Evolutionary conservation across 2,888 invertebrate genomes (phyloP).

Genomic region (Eueremaeus valkanovi): DNA sequence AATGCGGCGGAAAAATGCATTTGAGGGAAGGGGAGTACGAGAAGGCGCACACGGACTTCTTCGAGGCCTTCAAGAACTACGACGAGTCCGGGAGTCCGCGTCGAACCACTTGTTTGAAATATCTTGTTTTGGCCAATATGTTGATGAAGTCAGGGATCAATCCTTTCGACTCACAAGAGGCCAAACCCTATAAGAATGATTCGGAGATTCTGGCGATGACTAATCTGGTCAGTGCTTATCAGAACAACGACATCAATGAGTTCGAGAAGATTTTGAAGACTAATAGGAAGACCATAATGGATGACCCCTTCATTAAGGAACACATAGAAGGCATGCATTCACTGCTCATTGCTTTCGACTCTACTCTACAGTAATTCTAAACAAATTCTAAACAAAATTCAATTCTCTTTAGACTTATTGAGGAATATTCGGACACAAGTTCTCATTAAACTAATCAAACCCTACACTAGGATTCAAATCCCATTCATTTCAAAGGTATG

Average conservation of each 20-base stretch:
- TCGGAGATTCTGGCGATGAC: conserved; percentile 99
- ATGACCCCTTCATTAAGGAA: conserved; percentile 96
- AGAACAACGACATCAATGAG: conserved; percentile 96
- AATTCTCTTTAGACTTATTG: conserved; percentile 65
- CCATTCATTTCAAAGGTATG: conserved; percentile 82
- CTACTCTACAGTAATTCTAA: too few relatives aligned
- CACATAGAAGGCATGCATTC: conserved; percentile 88
- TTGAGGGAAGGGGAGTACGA: conserved; percentile 96
- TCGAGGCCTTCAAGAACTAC: conserved; percentile 98
- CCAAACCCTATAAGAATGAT: conserved; percentile 98
- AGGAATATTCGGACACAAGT: conserved; percentile 96
- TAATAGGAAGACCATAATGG: conserved; percentile 90
- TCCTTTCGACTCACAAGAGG: conserved; percentile 99
- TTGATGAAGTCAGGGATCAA: conserved; percentile 82
- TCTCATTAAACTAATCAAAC: conserved; percentile 90
- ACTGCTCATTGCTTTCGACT: too few relatives aligned
- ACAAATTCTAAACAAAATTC: neutral
- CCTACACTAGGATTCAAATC: conserved; percentile 96
- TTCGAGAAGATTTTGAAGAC: conserved; percentile 94
- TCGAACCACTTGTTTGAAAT: conserved; percentile 94
- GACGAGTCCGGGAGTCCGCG: conserved; percentile 97
- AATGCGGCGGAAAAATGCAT: conserved; percentile 99
- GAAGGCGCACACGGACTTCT: conserved; percentile 98
- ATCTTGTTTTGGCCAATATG: conserved; percentile 97
- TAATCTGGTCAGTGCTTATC: conserved; percentile 88